Base-by-base conservation (phyloP, 2,888 invertebrate species). In the Trachelus tabidus region DNA sequence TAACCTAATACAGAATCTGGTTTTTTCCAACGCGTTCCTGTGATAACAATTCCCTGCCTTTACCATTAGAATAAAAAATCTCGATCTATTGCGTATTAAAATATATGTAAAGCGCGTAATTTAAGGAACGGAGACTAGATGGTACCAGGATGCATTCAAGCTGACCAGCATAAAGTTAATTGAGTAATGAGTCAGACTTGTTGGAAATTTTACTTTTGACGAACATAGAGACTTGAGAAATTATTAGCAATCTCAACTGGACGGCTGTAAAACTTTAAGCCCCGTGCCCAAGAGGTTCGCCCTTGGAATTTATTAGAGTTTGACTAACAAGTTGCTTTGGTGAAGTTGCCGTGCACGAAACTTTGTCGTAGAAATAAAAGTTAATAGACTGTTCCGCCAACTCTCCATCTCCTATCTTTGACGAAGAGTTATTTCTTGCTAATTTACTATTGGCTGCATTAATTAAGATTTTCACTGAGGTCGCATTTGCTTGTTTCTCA, bases 341-440 rank as follows among this genome's bases (percentile, higher is more conserved):
- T 88, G 87, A 90, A 90, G 89, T 90, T 90, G 81, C 79, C 81
- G 82, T 77, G 81, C 80, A 83, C 80, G 83, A 83, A 71, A 88
- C 89, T 89, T 90, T 89, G 87, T 82, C 87, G 85, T 86, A 87
- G 88, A 90, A 91, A 90, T 90, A 90, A 90, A 90, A 90, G 90
- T 90, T 90, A 90, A 90, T 89, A 87, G 90, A 90, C 88, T 90
- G 89, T 88, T 86, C 86, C 84, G 82, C 85, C 77, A 83, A 82
- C 79, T 79, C 76, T 84, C 83, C 81, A 73, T 77, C 76, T 69
- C 77, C 75, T 76, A 75, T 79, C 78, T 89, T 89, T 87, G 83
- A 85, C 83, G 83, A 89, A 90, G 23, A 90, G 88, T 90, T 90
- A 90, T 90, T 88, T 89, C 89, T 88, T 89, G 89, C 88, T 88